Evolutionary conservation across 1,140 invertebrate species (phyloP).

Genomic region (Lysiphlebus fabarum): DNA sequence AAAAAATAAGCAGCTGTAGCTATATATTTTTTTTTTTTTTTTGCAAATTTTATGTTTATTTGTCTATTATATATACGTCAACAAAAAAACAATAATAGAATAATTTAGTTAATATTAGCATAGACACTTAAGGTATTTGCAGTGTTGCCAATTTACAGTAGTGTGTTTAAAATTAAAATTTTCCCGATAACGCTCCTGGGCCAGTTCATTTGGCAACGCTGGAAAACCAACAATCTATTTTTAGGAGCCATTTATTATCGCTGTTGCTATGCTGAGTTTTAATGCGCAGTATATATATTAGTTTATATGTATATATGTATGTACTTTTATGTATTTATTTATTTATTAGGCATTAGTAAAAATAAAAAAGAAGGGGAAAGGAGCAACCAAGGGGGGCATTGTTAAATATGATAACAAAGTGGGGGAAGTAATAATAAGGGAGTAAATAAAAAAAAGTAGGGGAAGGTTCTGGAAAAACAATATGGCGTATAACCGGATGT

Average conservation of each 20-base stretch:
- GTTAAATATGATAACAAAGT: neutral
- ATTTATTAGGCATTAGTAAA: too few relatives aligned
- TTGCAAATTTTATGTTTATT: too few relatives aligned
- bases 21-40: neutral
- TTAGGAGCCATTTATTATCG: slow-evolving; percentile 33
- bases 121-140: slow-evolving; percentile 14
- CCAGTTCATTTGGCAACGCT: slow-evolving; percentile 43
- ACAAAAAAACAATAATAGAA: slow-evolving; percentile 19
- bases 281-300: slow-evolving; percentile 26
- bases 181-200: slow-evolving; percentile 26
- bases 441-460: slow-evolving; percentile 6
- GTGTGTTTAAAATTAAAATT: slow-evolving; percentile 21
- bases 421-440: slow-evolving; percentile 11
- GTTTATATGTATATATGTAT: too few relatives aligned
- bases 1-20: neutral
- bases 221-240: slow-evolving; percentile 36
- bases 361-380: neutral
- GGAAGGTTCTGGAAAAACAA: slow-evolving; percentile 30
- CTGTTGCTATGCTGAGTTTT: slow-evolving; percentile 43
- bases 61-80: too few relatives aligned
- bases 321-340: too few relatives aligned
- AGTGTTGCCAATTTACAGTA: slow-evolving; percentile 32
- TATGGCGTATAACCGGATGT: slow-evolving; percentile 36
- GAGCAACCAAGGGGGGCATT: slow-evolving; percentile 12
- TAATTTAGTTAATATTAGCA: slow-evolving; percentile 8